Evolutionary conservation across 2,113 vertebrate species (phyloP).

Genomic region (Mellivora capensis): DNA sequence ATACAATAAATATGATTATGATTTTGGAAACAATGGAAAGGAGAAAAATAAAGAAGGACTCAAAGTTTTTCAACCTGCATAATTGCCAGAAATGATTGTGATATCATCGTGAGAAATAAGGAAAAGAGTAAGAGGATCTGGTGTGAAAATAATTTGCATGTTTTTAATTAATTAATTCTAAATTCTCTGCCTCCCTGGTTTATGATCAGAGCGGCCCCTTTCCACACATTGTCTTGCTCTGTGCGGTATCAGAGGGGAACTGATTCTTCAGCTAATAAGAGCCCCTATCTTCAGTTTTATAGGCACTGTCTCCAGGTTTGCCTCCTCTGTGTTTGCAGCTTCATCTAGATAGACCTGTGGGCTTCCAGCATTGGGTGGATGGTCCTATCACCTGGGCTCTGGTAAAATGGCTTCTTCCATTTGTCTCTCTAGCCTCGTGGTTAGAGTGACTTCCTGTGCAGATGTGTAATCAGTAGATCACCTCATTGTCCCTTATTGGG

Average conservation of each 20-base stretch:
- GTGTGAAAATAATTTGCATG: background rate
- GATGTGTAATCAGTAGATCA: background rate
- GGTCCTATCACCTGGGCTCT: too few species aligned
- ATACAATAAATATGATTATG: background rate
- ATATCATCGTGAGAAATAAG: background rate
- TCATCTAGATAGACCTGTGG: too few species aligned
- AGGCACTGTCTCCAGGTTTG: too few species aligned
- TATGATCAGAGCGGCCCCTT: fast-evolving
- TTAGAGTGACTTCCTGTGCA: background rate
- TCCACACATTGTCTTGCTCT: too few species aligned
- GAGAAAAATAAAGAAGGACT: background rate
- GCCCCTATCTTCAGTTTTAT: too few species aligned
- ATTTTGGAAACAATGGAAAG: background rate
- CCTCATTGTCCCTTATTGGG: background rate
- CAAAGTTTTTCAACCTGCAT: background rate
- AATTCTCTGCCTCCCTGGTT: background rate
- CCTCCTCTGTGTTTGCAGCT: too few species aligned
- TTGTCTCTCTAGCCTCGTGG: background rate
- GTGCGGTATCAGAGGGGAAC: too few species aligned
- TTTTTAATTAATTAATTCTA: background rate
- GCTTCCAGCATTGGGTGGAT: too few species aligned
- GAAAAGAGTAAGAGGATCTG: background rate
- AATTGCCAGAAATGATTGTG: background rate
- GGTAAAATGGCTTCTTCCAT: background rate
- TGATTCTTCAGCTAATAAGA: too few species aligned